Evolutionary conservation across 2,888 invertebrate species (phyloP), one percentile per base, ranked within the genome.

Genomic region (Tetramorium bicarinatum): DNA sequence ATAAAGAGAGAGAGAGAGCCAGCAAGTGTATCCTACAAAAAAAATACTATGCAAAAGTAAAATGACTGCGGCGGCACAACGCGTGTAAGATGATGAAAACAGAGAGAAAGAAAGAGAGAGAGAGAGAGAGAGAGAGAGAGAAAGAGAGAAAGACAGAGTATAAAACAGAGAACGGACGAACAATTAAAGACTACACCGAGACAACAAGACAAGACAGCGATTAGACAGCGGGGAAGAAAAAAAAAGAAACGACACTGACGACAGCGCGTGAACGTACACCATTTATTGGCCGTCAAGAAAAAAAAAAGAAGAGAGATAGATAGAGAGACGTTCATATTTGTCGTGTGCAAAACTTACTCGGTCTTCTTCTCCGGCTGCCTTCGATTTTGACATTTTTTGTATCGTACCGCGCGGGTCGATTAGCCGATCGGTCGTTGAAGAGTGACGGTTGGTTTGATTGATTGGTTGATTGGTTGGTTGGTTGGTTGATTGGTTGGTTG

Each of bases 311-410:
- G 21, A 41, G 9, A 47, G 41, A 66, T 8, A 79, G 54, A 79
- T 8, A 74, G 15, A 86, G 54, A 77, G 25, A 85, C 85, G 64
- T 66, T 84, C 83, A 41, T 74, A 56, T 52, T 80, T 74, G 79
- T 81, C 66, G 54, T 83, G 44, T 80, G 83, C 81, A 82, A 71
- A 92, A 96, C 96, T 96, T 96, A 96, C 96, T 96, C 96, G 95
- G 95, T 96, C 95, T 96, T 96, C 95, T 96, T 96, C 95, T 96
- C 96, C 95, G 96, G 96, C 95, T 96, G 96, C 96, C 96, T 95
- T 95, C 95, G 85, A 88, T 95, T 95, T 92, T 94, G 93, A 95
- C 95, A 95, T 92, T 93, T 92, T 91, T 92, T 92, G 91, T 91
- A 88, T 93, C 93, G 93, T 93, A 94, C 92, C 91, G 90, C 93